phyloP scores from a whole-genome alignment of 2,113 vertebrate genomes.

The Montifringilla adamsi region DNA sequence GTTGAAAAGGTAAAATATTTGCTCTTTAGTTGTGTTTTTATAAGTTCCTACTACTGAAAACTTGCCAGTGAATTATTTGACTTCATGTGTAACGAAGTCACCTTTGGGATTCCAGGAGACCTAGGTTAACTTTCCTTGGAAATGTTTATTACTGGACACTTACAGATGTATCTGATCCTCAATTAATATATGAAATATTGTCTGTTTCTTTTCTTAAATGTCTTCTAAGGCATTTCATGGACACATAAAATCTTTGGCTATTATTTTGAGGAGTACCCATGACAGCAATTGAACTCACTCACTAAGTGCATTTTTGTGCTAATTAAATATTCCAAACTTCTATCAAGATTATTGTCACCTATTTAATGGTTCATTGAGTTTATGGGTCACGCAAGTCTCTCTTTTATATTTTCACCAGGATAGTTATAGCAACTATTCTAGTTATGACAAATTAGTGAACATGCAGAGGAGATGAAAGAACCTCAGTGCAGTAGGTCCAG shows the following conservation, averaged over 20 bases:
- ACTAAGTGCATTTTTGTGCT: slow-evolving; percentile 78
- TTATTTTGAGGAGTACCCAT: slow-evolving; percentile 77
- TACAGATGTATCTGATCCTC: slow-evolving; percentile 64
- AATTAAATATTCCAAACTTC: slow-evolving; percentile 83
- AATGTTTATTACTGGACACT: slow-evolving; percentile 74
- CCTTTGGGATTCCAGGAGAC: slow-evolving; percentile 76
- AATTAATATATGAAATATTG: slow-evolving; percentile 80
- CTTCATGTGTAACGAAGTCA: slow-evolving; percentile 72
- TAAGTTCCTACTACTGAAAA: slow-evolving; percentile 21
- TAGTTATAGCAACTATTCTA: slow-evolving; percentile 70
- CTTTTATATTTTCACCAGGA: slow-evolving; percentile 73
- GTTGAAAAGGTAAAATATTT: not conserved
- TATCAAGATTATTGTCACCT: slow-evolving; percentile 83
- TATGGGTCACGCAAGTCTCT: slow-evolving; percentile 70
- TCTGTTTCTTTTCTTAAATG: slow-evolving; percentile 74
- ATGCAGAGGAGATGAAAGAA: slow-evolving; percentile 66
- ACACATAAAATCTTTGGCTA: slow-evolving; percentile 74
- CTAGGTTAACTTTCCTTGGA: slow-evolving; percentile 73
- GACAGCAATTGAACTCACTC: slow-evolving; percentile 72
- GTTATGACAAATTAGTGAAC: slow-evolving; percentile 72
- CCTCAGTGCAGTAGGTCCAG: slow-evolving; percentile 28
- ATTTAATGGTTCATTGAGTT: slow-evolving; percentile 84
- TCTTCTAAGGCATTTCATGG: slow-evolving; percentile 74
- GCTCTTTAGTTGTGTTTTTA: not conserved
- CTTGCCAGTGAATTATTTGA: slow-evolving; percentile 36